These are phyloP conservation scores for Tamandua tetradactyla DNA, from an alignment of 2,797 vertebrate species.

Conservation along the genomic window DNA sequence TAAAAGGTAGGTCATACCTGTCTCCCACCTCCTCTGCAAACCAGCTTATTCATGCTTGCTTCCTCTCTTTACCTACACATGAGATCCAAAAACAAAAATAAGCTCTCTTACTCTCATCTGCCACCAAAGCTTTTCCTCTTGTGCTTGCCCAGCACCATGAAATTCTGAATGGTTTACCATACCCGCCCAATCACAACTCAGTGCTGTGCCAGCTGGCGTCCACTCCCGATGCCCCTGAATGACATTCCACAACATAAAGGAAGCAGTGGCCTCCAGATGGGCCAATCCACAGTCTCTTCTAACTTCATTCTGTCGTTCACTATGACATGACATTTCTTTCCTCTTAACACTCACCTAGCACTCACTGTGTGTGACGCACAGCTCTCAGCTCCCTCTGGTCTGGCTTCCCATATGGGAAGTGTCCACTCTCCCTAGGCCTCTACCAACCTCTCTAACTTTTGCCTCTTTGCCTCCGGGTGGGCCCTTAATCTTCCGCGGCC, in stretches of 20 bases:
- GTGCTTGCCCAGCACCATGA: neutral
- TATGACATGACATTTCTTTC: neutral
- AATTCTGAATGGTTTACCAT: neutral
- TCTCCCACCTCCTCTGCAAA: neutral
- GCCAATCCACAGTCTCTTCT: neutral
- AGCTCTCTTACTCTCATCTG: neutral
- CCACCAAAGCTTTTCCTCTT: neutral
- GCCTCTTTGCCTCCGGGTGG: too few species aligned
- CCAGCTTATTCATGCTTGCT: neutral
- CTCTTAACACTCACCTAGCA: too few species aligned
- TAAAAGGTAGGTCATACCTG: neutral
- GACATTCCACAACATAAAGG: neutral
- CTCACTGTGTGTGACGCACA: neutral
- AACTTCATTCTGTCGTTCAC: neutral
- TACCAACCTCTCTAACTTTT: neutral
- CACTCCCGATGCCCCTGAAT: neutral
- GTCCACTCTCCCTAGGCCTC: neutral
- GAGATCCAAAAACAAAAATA: neutral
- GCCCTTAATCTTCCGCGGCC: too few species aligned
- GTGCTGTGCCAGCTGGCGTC: neutral
- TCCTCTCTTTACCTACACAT: neutral
- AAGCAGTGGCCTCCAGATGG: neutral
- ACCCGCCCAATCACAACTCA: neutral
- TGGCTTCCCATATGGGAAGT: too few species aligned
- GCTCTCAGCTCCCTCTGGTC: neutral